phyloP scores from a whole-genome alignment of 2,888 invertebrate species.

The Saturnia japonica region DNA sequence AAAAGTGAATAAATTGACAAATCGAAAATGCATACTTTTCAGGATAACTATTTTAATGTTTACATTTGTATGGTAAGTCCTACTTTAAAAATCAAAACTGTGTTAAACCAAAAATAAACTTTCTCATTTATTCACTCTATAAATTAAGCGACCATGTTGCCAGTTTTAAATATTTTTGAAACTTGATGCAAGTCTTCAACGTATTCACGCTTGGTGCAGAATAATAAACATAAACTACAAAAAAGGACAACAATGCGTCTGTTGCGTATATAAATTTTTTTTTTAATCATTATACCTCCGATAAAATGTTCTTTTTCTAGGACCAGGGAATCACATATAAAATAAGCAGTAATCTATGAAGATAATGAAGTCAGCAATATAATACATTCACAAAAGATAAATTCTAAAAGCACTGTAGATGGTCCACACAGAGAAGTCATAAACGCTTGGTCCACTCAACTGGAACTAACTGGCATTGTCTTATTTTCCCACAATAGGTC shows the following conservation, averaged over 20 bases:
- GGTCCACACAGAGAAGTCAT: slow-evolving; percentile 50
- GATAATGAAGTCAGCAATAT: slow-evolving; percentile 48
- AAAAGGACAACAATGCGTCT: not conserved
- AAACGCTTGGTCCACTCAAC: slow-evolving; percentile 64
- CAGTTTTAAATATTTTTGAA: too few relatives aligned
- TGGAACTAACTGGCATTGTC: slow-evolving; percentile 78
- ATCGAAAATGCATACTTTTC: too few relatives aligned
- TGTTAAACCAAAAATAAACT: too few relatives aligned
- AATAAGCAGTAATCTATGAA: slow-evolving; percentile 26
- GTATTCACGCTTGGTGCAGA: too few relatives aligned
- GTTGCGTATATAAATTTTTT: not conserved
- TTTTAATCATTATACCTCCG: not conserved
- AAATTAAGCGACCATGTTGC: too few relatives aligned
- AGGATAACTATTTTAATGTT: too few relatives aligned
- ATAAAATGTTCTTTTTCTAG: too few relatives aligned
- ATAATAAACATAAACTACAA: not conserved
- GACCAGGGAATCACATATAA: not conserved
- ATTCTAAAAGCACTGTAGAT: slow-evolving; percentile 73
- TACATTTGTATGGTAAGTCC: too few relatives aligned
- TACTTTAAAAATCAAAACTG: too few relatives aligned
- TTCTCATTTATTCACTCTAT: too few relatives aligned
- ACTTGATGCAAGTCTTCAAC: too few relatives aligned
- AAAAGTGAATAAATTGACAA: too few relatives aligned
- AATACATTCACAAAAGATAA: slow-evolving; percentile 65
- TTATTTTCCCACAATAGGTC: slow-evolving; percentile 77